Percentiles rank a stretch among this genome's conserved stretches.
Conservation (phyloP, 2,113 vertebrate species). For the Oreocharis arfaki region DNA sequence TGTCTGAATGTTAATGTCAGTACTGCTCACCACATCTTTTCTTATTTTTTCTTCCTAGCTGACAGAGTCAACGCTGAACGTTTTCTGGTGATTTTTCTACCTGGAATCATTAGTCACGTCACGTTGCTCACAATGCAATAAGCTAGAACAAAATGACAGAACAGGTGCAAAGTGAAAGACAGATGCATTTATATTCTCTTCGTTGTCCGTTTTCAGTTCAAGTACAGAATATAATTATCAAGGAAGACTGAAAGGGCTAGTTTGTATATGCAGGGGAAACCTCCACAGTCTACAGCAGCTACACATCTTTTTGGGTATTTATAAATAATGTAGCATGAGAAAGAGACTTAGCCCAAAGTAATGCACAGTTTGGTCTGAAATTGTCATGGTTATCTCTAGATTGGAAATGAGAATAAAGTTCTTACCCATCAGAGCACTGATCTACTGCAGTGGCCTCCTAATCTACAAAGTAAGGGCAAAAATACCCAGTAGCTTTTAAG, state of each 20-base stretch:
- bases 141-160: slow-evolving; percentile 11
- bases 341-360: not conserved
- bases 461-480: not conserved
- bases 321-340: not conserved
- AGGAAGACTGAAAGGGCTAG: not conserved
- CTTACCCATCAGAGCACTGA: not conserved
- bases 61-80: not conserved
- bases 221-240: not conserved
- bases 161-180: not conserved
- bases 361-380: not conserved
- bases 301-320: not conserved
- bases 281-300: not conserved
- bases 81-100: slow-evolving; percentile 23
- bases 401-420: not conserved
- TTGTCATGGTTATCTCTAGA: not conserved
- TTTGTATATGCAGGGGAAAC: not conserved
- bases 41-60: not conserved
- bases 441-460: not conserved
- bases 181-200: not conserved
- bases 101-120: not conserved
- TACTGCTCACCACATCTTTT: not conserved
- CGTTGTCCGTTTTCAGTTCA: not conserved
- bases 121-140: slow-evolving; percentile 4
- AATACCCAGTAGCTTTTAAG: not conserved
- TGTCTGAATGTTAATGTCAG: not conserved